Percentiles rank a stretch among this genome's conserved stretches.
These are phyloP conservation scores for Melanotaenia pygmaea DNA, from an alignment of 2,797 vertebrate genomes.

Conservation along the genomic window DNA sequence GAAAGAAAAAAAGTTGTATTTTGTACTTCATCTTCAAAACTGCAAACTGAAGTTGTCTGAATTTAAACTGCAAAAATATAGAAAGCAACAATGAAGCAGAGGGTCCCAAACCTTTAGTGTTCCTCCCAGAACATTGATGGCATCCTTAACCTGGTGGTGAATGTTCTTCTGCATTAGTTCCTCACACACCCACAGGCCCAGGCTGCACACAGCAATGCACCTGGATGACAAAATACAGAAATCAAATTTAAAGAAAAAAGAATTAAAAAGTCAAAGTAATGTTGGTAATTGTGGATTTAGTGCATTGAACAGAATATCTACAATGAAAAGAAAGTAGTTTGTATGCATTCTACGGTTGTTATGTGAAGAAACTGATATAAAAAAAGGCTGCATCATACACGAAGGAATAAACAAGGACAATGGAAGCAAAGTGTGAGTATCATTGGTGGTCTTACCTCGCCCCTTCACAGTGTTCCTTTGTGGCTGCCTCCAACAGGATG, in stretches of 20 bases:
- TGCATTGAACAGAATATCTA: neutral
- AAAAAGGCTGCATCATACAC: neutral
- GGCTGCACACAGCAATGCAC: slow-evolving; percentile 94
- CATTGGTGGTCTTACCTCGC: slow-evolving; percentile 87
- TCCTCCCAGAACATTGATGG: slow-evolving; percentile 94
- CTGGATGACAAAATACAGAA: slow-evolving; percentile 58
- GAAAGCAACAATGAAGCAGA: neutral
- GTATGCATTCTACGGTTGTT: neutral
- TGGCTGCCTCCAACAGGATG: slow-evolving; percentile 91
- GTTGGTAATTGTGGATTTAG: neutral
- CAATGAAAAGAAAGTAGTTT: neutral
- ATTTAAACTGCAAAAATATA: neutral
- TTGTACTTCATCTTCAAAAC: neutral
- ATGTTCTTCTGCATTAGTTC: slow-evolving; percentile 89
- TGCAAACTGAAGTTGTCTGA: too few relatives aligned
- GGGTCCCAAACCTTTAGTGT: slow-evolving; percentile 91
- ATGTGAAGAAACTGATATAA: fast-evolving
- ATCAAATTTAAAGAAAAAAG: neutral
- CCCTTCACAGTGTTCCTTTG: slow-evolving; percentile 91
- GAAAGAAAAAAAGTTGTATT: neutral
- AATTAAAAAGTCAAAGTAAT: neutral
- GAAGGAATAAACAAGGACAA: neutral
- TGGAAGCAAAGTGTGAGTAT: neutral
- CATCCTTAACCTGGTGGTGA: slow-evolving; percentile 92
- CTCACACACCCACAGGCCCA: slow-evolving; percentile 96